phyloP scores from a whole-genome alignment of 2,888 invertebrate species.

The Yponomeuta evonymella region DNA sequence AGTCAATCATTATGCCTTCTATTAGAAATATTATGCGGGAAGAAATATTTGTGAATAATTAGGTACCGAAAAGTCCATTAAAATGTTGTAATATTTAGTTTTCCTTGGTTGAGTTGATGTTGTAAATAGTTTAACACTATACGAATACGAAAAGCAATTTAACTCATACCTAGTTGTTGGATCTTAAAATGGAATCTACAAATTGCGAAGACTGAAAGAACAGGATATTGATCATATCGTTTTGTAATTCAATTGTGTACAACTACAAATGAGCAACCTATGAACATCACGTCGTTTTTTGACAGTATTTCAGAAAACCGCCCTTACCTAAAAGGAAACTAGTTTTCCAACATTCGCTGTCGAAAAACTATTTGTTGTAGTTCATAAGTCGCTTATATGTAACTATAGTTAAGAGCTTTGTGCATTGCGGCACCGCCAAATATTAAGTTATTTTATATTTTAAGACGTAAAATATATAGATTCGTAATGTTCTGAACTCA shows the following conservation, averaged over 20 bases:
- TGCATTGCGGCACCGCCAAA: constrained; percentile 51
- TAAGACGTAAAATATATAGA: constrained; percentile 20
- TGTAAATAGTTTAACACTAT: constrained; percentile 57
- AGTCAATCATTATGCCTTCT: constrained; percentile 19
- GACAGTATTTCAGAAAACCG: too few species aligned
- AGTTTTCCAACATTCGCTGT: too few species aligned
- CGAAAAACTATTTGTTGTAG: too few species aligned
- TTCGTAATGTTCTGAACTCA: constrained; percentile 36
- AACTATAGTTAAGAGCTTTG: constrained; percentile 60
- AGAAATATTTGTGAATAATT: not conserved
- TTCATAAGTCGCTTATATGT: too few species aligned
- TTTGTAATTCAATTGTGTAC: constrained; percentile 65
- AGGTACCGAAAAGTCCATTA: constrained; percentile 21
- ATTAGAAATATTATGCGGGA: not conserved
- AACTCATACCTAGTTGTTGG: constrained; percentile 56
- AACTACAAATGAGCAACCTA: constrained; percentile 31
- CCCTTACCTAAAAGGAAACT: too few species aligned
- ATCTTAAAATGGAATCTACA: constrained; percentile 66
- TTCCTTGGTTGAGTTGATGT: constrained; percentile 35
- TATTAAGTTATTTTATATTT: constrained; percentile 32
- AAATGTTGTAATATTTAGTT: constrained; percentile 33
- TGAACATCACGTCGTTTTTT: too few species aligned
- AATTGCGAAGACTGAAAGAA: constrained; percentile 73
- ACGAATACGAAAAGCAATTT: constrained; percentile 53
- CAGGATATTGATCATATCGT: constrained; percentile 72